Percentiles rank a stretch among this genome's conserved stretches.
These are phyloP conservation scores for Lucifuga dentata DNA, from an alignment of 2,113 vertebrate species.

Conservation along the genomic window DNA sequence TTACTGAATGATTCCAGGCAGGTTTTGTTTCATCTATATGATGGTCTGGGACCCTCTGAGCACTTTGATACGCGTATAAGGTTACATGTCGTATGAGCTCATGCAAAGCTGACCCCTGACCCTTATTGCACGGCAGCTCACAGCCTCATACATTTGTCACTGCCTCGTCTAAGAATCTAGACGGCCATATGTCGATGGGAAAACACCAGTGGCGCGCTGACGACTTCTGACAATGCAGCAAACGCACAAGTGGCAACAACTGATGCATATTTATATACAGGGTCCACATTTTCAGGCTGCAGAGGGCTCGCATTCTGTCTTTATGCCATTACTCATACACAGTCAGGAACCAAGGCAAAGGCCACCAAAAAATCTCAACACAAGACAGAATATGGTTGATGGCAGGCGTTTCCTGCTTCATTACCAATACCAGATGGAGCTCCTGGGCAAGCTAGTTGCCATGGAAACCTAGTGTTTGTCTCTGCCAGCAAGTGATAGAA, in stretches of 20 bases:
- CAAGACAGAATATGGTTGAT: too few relatives aligned
- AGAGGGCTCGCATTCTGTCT: neutral
- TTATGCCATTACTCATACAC: too few relatives aligned
- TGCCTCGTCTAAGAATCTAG: too few relatives aligned
- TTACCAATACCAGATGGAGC: neutral
- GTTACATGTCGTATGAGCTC: conserved; percentile 20
- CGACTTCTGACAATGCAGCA: neutral
- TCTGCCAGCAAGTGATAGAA: conserved; percentile 3
- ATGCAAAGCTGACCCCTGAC: conserved; percentile 2
- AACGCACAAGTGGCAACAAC: conserved; percentile 14
- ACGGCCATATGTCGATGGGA: conserved; percentile 37
- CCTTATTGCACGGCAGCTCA: conserved; percentile 10
- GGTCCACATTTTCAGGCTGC: too few relatives aligned
- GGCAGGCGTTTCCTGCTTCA: neutral
- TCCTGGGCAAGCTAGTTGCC: conserved; percentile 58
- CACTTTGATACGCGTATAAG: conserved; percentile 22
- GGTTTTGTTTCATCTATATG: conserved; percentile 15
- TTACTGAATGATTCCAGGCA: neutral
- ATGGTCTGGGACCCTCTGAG: neutral
- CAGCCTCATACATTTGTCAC: neutral
- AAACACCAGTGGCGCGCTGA: neutral
- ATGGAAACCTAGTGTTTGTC: conserved; percentile 54
- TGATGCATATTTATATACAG: conserved; percentile 6
- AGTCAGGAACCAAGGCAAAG: too few relatives aligned
- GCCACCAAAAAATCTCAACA: too few relatives aligned